Base-by-base conservation (phyloP, 2,797 vertebrate species). In the Sebastiscus tertius region DNA sequence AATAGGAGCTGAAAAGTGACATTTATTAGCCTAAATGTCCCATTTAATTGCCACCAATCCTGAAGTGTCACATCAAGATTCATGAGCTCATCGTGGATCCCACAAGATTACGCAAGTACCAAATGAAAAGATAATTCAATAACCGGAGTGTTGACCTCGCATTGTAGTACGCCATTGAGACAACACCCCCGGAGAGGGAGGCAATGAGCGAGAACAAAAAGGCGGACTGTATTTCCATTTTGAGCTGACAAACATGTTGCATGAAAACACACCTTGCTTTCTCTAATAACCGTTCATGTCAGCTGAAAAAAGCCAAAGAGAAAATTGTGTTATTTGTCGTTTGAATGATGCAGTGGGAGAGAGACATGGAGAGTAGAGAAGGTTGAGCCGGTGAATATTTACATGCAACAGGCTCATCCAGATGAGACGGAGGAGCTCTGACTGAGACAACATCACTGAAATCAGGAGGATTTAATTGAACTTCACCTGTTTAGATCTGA, bases 151-250 rank as follows among this genome's bases (percentile, higher is more conserved):
- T 1, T 52, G 52, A 36, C 46, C 24, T 36, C 4, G 20, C 6
- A 2, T 5, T 3, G 18, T 8, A 1, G 1, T 2, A 0, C 11
- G 18, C 1, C 26, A 8, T 8, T 8, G 2, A 36, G 16, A 13
- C 5, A 2, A n/a, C 8, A 1, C 20, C 52, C 14, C 16, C 22
- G 2, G 29, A 54, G 22, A 64, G 14, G 2, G 13, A 59, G 5
- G 29, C 12, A 27, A 9, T 9, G 1, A 14, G 46, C 0, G 2
- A 27, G 66, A 31, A 33, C 18, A 20, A 13, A 13, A 36, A 22
- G 18, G 9, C 1, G 0, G 11, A 7, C 6, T 27, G 16, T 12
- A 34, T 55, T 27, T 60, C 31, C 18, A 39, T 39, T 39, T 39
- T 39, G 36, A 39, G 36, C 36, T 39, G 36, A 14, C 36, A 39